Conservation (phyloP, 2,888 invertebrate genomes). For the Drosophila mettleri region DNA sequence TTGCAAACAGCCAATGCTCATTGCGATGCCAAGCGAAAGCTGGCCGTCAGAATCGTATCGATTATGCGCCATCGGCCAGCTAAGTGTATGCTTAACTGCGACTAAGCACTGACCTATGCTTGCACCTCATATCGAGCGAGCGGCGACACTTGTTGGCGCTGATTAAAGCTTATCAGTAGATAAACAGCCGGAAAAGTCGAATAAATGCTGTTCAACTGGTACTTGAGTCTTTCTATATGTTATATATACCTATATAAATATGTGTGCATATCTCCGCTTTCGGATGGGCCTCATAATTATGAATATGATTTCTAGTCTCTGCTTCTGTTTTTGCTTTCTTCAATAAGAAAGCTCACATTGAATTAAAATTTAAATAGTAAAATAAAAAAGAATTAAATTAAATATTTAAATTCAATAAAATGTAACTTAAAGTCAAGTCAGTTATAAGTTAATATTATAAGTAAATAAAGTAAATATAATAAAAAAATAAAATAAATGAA, state of each 20-base stretch:
- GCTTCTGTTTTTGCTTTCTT: neutral
- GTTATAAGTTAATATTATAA: no score
- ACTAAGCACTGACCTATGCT: conserved; percentile 41
- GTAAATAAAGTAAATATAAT: no score
- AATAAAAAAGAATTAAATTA: no score
- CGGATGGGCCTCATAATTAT: conserved; percentile 17
- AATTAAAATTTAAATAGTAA: no score
- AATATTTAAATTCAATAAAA: no score
- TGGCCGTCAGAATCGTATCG: conserved; percentile 33
- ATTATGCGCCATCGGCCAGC: conserved; percentile 9
- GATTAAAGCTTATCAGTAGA: conserved; percentile 23
- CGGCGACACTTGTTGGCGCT: conserved; percentile 25
- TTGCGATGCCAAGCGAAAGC: conserved; percentile 38
- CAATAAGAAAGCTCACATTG: neutral
- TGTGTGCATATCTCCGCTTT: neutral
- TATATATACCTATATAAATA: neutral
- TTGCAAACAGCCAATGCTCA: conserved; percentile 69
- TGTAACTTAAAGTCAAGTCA: no score
- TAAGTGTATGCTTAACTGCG: neutral
- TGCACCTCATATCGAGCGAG: conserved; percentile 22
- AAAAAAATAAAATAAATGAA: no score
- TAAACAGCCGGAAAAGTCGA: conserved; percentile 27
- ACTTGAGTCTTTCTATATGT: neutral
- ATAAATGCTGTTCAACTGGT: conserved; percentile 9
- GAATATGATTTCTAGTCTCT: no score